phyloP scores from a whole-genome alignment of 2,888 invertebrate genomes.

The Abrostola tripartita region DNA sequence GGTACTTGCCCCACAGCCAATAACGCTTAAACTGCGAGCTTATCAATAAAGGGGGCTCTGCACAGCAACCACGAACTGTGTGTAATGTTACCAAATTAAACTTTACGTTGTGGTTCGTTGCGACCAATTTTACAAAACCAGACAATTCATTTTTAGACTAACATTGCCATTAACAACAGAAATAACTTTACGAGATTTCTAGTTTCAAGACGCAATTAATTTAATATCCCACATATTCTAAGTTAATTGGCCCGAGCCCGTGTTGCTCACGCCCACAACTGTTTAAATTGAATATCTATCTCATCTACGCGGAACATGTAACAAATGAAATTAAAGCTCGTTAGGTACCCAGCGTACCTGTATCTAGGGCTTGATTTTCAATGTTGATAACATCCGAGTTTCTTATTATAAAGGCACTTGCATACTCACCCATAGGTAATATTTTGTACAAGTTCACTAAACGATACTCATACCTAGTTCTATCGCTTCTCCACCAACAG shows the following conservation, averaged over 20 bases:
- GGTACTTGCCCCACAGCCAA: too few relatives aligned
- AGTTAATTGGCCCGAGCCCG: slow-evolving; percentile 46
- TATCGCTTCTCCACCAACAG: too few relatives aligned
- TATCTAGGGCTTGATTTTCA: slow-evolving; percentile 4
- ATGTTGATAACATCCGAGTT: background rate
- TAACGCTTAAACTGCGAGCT: too few relatives aligned
- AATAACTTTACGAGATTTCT: slow-evolving; percentile 22
- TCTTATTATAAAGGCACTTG: background rate
- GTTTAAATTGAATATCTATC: slow-evolving; percentile 48
- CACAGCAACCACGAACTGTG: too few relatives aligned
- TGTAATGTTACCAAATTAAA: too few relatives aligned
- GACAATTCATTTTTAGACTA: too few relatives aligned
- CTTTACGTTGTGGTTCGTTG: too few relatives aligned
- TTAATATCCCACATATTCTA: slow-evolving; percentile 43
- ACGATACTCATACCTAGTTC: too few relatives aligned
- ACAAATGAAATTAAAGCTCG: slow-evolving; percentile 15
- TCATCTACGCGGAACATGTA: slow-evolving; percentile 41
- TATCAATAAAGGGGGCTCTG: too few relatives aligned
- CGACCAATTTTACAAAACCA: too few relatives aligned
- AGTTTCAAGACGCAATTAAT: slow-evolving; percentile 40
- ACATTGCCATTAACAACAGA: slow-evolving; percentile 7
- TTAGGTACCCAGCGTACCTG: background rate
- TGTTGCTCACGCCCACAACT: slow-evolving; percentile 34
- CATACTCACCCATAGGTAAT: too few relatives aligned
- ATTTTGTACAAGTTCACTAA: too few relatives aligned